Evolutionary conservation across 2,888 invertebrate species (phyloP), one percentile per base, ranked within the genome.

Genomic region (Penaeus monodon): DNA sequence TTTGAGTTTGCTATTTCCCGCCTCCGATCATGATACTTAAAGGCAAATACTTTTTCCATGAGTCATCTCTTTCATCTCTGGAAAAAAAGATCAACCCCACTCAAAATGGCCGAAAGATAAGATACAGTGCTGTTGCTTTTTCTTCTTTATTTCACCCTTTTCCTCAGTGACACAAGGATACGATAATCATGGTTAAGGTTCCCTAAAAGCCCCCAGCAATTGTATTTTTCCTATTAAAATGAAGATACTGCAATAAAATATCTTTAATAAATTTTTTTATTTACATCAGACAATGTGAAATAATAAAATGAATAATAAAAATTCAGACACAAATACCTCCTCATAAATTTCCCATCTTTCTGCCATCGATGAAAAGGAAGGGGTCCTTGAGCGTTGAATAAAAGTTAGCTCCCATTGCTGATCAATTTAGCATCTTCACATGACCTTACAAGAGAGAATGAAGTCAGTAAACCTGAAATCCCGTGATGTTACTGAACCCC

Each of bases 131-230:
- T 12, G n/a, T 29, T n/a, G 65, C 38, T n/a, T 80, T 80, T 33
- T 80, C 80, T 14, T 65, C 27, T 22, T 24, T n/a, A 66, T 12
- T 66, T 20, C 64, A n/a, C 29, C 68, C 44, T 80, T 27, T n/a
- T n/a, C 66, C 65, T 33, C 24, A 66, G 0, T 38, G 44, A 80
- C 20, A 66, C 80, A 7, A 80, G 66, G 38, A 22, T n/a, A 38
- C 80, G 66, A n/a, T 66, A 80, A 44, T 66, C 80, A 7, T 80
- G 80, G 38, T n/a, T 38, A 65, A 80, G 12, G 68, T 80, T 44
- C 80, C 68, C 38, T 20, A 33, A 66, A 12, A 20, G 14, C 10
- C 63, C 38, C 17, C 14, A 29, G n/a, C n/a, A n/a, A n/a, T n/a
- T n/a, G n/a, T n/a, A n/a, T n/a, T n/a, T n/a, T n/a, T n/a, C n/a